phyloP scores from a whole-genome alignment of 2,797 vertebrate genomes.

The Chloroceryle inda region DNA sequence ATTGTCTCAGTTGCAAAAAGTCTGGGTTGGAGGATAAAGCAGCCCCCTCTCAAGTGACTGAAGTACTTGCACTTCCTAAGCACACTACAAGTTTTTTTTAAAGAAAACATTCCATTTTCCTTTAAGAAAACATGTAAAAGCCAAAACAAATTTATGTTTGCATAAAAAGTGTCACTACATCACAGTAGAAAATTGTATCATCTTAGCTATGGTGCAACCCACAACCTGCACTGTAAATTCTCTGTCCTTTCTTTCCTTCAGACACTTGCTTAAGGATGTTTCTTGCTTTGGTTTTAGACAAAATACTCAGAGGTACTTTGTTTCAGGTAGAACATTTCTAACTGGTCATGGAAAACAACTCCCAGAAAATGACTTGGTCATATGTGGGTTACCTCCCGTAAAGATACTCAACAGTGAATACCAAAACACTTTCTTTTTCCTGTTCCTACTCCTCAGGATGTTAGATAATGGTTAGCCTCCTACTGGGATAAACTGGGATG shows the following conservation, averaged over 20 bases:
- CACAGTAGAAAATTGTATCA: not conserved
- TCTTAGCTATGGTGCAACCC: not conserved
- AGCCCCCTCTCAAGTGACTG: not conserved
- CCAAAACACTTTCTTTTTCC: not conserved
- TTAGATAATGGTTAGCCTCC: not conserved
- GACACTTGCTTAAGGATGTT: not conserved
- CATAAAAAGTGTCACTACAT: not conserved
- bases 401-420: not conserved
- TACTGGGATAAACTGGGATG: not conserved
- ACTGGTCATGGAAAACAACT: not conserved
- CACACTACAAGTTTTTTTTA: not conserved
- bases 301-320: not conserved
- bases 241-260: not conserved
- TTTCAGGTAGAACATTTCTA: not conserved
- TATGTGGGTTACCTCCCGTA: not conserved
- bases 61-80: not conserved
- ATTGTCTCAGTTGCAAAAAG: not conserved
- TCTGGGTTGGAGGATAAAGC: not conserved
- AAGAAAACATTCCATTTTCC: not conserved
- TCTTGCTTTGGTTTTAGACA: not conserved
- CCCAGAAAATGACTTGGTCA: not conserved
- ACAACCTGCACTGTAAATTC: not conserved
- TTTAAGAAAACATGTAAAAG: not conserved
- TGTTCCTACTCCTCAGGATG: not conserved
- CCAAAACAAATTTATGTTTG: not conserved